Base-by-base conservation (phyloP, 2,888 invertebrate genomes). In the Andrena bicolor region DNA sequence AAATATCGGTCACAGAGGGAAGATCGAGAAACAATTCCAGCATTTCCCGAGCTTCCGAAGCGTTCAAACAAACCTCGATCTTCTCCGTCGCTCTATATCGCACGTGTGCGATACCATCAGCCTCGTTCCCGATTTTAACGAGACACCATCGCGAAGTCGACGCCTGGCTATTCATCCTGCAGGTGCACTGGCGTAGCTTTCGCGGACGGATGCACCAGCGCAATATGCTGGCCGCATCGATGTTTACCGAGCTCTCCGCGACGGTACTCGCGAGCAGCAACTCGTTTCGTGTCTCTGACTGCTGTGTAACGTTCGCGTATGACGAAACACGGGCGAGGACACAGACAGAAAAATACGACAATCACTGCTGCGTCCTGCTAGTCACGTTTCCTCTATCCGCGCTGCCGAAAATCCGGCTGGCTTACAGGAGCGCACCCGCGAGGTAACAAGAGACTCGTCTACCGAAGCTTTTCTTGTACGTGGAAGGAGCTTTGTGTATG, bases 231-330 rank as follows among this genome's bases (percentile, higher is more conserved):
- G 84, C 68, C 70, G 51, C 73, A 56, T 53, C 30, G 68, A 30
- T 77, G 77, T 84, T 84, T 84, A 68, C 77, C 76, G 65, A 84
- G 85, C 84, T 72, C 85, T 77, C 64, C 58, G 71, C 56, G 51
- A 84, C 58, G 68, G 63, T 72, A 80, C 72, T 71, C 53, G 64
- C 56, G 35, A 16, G 65, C 72, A 53, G 64, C 60, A 78, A 78
- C 72, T 84, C 83, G 83, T 79, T 83, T 79, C 81, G 72, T 78
- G 85, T 81, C 75, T 64, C 74, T 28, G 64, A 60, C 32, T 56
- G 49, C 70, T 49, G 70, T 20, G 56, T 4, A 41, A 63, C 64
- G 48, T 28, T 56, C 56, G 56, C 23, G 53, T 53, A 53, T 7
- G 20, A 53, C n/a, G 8, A 58, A 58, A 49, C n/a, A 28, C 32